A percentile compares a stretch with the other conserved stretches of the same genome.
Conservation (phyloP, 2,888 invertebrate species). For the Plebejus argus region DNA sequence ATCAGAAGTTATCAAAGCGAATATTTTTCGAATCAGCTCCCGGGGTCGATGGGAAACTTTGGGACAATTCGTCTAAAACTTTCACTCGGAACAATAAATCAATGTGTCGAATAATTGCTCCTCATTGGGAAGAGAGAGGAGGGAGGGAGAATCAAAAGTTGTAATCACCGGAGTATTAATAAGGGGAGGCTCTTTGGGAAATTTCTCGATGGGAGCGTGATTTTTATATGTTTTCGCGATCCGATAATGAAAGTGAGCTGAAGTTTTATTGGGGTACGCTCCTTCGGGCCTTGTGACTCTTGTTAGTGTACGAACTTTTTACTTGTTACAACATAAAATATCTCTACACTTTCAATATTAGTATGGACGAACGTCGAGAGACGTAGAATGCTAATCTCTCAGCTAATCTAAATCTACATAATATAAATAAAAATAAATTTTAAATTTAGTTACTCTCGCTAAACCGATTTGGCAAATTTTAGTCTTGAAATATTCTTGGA, state of each 20-base stretch:
- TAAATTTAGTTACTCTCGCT: too few species aligned
- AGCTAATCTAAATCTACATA: too few species aligned
- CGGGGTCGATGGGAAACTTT: constrained; percentile 51
- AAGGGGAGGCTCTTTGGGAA: constrained; percentile 25
- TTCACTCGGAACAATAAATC: constrained; percentile 71
- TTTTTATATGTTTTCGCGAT: constrained; percentile 6
- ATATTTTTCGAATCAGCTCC: constrained; percentile 60
- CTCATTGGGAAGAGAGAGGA: constrained; percentile 44
- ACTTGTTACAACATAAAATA: background rate
- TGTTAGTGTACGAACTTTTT: background rate
- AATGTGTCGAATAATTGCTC: constrained; percentile 78
- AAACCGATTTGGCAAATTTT: too few species aligned
- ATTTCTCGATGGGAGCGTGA: constrained; percentile 16
- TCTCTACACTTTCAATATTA: background rate
- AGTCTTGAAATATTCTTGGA: too few species aligned
- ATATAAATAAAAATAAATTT: too few species aligned
- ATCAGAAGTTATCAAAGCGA: constrained; percentile 60
- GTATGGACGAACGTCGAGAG: background rate
- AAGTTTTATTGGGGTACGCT: constrained; percentile 4
- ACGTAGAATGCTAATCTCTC: background rate
- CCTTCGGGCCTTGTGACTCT: background rate
- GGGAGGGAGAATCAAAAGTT: constrained; percentile 24
- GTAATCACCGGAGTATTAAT: constrained; percentile 31
- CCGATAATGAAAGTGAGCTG: background rate
- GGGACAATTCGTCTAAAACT: constrained; percentile 60